phyloP scores from a whole-genome alignment of 2,113 vertebrate species.

The Cavia porcellus region DNA sequence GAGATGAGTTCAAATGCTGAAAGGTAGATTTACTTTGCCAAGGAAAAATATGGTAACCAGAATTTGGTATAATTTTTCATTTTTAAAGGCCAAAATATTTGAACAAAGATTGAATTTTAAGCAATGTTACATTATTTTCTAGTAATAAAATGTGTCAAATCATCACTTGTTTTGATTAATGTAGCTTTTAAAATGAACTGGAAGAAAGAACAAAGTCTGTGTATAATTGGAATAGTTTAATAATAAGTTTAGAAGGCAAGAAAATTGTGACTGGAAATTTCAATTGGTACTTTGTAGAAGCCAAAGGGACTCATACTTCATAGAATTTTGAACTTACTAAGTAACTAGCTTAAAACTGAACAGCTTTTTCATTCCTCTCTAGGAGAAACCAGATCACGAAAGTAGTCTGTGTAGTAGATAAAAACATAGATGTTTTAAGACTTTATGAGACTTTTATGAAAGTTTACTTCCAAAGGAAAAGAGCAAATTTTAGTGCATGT shows the following conservation, averaged over 20 bases:
- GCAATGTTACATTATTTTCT: slow-evolving; percentile 63
- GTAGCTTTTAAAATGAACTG: slow-evolving; percentile 7
- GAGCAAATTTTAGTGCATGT: background rate
- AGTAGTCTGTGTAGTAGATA: background rate
- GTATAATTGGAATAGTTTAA: background rate
- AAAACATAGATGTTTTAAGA: background rate
- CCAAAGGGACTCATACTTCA: background rate
- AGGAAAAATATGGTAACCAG: slow-evolving; percentile 60
- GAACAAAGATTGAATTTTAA: slow-evolving; percentile 76
- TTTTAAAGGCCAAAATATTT: slow-evolving; percentile 82
- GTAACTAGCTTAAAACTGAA: slow-evolving; percentile 33
- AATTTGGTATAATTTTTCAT: slow-evolving; percentile 55
- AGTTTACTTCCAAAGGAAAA: background rate
- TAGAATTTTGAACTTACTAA: slow-evolving; percentile 45
- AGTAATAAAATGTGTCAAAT: slow-evolving; percentile 67
- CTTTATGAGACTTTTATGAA: background rate
- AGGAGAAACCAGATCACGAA: background rate
- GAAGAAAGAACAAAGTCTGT: slow-evolving; percentile 53
- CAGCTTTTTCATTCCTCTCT: background rate
- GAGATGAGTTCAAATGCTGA: slow-evolving; percentile 60
- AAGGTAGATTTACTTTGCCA: slow-evolving; percentile 46
- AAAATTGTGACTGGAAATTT: slow-evolving; percentile 57
- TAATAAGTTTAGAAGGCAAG: slow-evolving; percentile 17
- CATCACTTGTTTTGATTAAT: slow-evolving; percentile 30
- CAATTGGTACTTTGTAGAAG: background rate